Conservation (phyloP, 1,140 invertebrate species). For the Rhopalosiphum maidis region DNA sequence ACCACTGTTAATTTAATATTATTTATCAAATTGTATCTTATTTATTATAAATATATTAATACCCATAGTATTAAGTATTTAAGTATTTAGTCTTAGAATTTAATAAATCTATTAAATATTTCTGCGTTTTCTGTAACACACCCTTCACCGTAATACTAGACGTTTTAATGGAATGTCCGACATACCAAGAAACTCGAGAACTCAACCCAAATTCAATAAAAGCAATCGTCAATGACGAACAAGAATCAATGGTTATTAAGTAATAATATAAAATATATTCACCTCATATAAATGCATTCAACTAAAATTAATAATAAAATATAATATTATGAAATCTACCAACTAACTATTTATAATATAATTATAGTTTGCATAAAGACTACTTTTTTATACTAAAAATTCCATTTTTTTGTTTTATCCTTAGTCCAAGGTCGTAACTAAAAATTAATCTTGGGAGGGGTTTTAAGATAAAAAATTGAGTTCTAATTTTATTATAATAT, state of each 20-base stretch:
- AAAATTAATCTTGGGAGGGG: no score
- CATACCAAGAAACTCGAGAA: slow-evolving; percentile 11
- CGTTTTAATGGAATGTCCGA: not conserved
- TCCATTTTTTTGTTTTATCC: not conserved
- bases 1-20: not conserved
- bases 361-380: not conserved
- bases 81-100: not conserved
- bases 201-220: slow-evolving; percentile 21
- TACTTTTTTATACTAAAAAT: not conserved
- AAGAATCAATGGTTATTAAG: not conserved
- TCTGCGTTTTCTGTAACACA: not conserved
- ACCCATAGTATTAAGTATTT: not conserved
- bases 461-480: no score
- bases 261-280: slow-evolving; percentile 15
- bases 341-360: not conserved
- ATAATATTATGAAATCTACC: not conserved
- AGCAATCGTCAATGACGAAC: slow-evolving; percentile 25
- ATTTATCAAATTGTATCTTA: not conserved
- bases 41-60: not conserved
- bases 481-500: no score
- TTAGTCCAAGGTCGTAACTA: no score
- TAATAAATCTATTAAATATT: slow-evolving; percentile 11
- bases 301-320: slow-evolving; percentile 3
- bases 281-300: not conserved
- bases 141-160: not conserved